Evolutionary conservation across 2,888 invertebrate species (phyloP).

Genomic region (Dynastes maya): DNA sequence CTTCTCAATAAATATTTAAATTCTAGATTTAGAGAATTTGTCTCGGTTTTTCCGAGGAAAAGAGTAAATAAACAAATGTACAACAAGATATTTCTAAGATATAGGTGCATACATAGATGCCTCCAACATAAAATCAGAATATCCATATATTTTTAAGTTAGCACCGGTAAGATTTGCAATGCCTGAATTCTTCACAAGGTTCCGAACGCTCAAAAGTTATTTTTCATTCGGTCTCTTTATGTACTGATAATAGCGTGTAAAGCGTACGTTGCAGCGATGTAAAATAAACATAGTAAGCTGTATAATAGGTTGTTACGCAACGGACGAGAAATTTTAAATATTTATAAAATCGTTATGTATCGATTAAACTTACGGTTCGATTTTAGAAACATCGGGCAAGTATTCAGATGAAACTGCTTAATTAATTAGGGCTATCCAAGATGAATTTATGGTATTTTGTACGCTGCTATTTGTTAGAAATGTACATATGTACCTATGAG

Average conservation of each 20-base stretch:
- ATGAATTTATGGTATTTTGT: no score
- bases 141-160: not conserved
- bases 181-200: constrained; percentile 13
- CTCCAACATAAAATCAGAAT: not conserved
- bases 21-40: constrained; percentile 24
- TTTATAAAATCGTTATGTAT: not conserved
- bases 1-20: constrained; percentile 26
- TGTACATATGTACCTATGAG: not conserved
- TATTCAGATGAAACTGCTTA: no score
- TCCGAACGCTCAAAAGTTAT: not conserved
- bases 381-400: no score
- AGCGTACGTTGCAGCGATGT: not conserved
- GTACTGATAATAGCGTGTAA: constrained; percentile 14
- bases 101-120: not conserved
- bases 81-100: not conserved
- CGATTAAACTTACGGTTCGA: no score
- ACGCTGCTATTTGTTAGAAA: not conserved
- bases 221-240: constrained; percentile 7
- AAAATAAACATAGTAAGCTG: not conserved
- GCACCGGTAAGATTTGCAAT: constrained; percentile 4
- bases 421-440: no score
- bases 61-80: not conserved
- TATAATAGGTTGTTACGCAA: no score
- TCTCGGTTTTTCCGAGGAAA: constrained; percentile 10
- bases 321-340: no score